Evolutionary conservation across 2,888 invertebrate genomes (phyloP).

Genomic region (Gymnocheta viridis): DNA sequence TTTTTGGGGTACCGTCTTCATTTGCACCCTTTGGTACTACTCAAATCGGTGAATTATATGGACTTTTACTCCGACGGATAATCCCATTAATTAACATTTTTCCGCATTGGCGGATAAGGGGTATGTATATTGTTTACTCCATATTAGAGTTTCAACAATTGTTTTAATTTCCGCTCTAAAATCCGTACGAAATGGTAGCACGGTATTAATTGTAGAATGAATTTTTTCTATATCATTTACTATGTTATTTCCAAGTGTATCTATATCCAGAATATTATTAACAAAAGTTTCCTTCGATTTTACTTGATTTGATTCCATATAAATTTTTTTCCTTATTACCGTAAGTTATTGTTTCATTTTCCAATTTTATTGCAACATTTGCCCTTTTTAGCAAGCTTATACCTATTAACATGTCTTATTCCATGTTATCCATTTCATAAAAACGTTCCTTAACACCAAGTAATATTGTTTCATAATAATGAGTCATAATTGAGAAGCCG

Average conservation of each 20-base stretch:
- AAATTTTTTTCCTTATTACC: too few relatives aligned
- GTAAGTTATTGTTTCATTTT: too few relatives aligned
- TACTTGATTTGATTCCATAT: too few relatives aligned
- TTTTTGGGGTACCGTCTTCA: background rate
- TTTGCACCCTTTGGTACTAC: background rate
- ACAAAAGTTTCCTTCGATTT: background rate
- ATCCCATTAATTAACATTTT: conserved; percentile 32
- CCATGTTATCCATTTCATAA: conserved; percentile 40
- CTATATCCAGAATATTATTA: too few relatives aligned
- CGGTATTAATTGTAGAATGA: conserved; percentile 38
- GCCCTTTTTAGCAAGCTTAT: too few relatives aligned
- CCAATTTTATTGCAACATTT: too few relatives aligned
- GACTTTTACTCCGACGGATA: conserved; percentile 39
- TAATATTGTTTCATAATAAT: conserved; percentile 37
- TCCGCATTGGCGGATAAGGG: conserved; percentile 42
- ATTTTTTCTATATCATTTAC: background rate
- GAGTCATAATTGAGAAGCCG: background rate
- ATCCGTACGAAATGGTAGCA: conserved; percentile 58
- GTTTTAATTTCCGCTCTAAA: conserved; percentile 61
- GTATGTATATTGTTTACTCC: conserved; percentile 60
- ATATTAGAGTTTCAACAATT: conserved; percentile 44
- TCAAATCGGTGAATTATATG: conserved; percentile 50
- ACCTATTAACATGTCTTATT: conserved; percentile 50
- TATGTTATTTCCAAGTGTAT: background rate
- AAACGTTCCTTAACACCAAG: conserved; percentile 32